Base-by-base conservation (phyloP, 2,888 invertebrate species). In the Camponotus fellah region DNA sequence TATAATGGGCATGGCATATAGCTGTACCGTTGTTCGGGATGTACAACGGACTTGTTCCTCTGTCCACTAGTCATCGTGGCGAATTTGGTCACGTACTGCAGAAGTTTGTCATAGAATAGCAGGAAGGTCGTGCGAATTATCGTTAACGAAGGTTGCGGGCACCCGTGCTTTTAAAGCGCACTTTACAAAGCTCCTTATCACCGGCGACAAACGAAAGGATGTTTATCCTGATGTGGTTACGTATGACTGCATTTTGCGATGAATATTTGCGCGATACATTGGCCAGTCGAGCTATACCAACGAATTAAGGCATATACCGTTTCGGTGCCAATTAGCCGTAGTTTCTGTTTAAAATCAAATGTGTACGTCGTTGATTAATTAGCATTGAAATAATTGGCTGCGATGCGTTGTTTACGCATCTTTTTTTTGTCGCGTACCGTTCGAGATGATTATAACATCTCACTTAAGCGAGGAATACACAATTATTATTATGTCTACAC, bases 1-100 rank as follows among this genome's bases (percentile, higher is more conserved):
- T 94, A 91, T 3, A 94, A 81, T 26, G 94, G 94, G 77, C 94
- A 94, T 4, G 94, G 94, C 91, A 93, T 92, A 83, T 94, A 94
- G 34, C 91, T 91, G 85, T 94, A 94, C 2, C 92, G 90, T 77
- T 94, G 92, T 74, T 91, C 91, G 3, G 92, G 90, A 71, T 92
- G 90, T 17, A 91, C 90, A 69, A 91, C 91, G 82, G 90, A 92
- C 83, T 91, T 93, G 85, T 91, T 92, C 81, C 91, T 93, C 79
- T 93, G 92, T 37, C 93, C 92, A 90, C 91, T 93, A 72, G 93
- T 92, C 94, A 94, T 94, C 49, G 87, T 90, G 49, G 92, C 91
- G 76, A 92, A 92, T 87, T 92, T 93, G 83, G 93, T 93, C 93
- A 94, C 92, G 93, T 92, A 93, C 72, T 92, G 92, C 77, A 92